These are phyloP conservation scores for Hemaris fuciformis DNA, from an alignment of 2,888 invertebrate genomes.

Conservation along the genomic window DNA sequence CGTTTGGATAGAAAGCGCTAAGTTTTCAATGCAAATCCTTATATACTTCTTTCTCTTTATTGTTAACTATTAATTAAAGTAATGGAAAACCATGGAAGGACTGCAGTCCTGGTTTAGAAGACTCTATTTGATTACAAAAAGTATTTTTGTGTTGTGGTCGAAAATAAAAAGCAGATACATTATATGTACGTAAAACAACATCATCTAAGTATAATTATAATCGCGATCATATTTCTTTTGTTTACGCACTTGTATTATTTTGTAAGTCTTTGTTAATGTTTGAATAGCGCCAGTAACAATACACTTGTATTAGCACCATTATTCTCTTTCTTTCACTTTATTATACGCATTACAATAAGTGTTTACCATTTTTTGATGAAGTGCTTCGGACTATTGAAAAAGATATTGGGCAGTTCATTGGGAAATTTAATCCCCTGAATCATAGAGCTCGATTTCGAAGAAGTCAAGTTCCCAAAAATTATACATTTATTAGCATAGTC, in stretches of 20 bases:
- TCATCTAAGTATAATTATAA: constrained; percentile 22
- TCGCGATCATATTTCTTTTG: constrained; percentile 24
- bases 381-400: not conserved
- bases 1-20: too few relatives aligned
- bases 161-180: too few relatives aligned
- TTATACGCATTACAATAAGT: constrained; percentile 15
- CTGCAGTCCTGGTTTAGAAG: too few relatives aligned
- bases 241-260: constrained; percentile 31
- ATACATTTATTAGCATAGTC: too few relatives aligned
- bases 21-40: too few relatives aligned
- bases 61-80: too few relatives aligned
- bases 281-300: constrained; percentile 34
- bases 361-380: constrained; percentile 17
- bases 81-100: too few relatives aligned
- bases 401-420: not conserved
- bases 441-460: not conserved
- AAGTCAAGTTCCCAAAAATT: too few relatives aligned
- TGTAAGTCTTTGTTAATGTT: constrained; percentile 26
- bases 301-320: constrained; percentile 26
- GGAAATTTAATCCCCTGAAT: not conserved
- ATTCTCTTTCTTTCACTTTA: constrained; percentile 26
- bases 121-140: too few relatives aligned
- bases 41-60: too few relatives aligned
- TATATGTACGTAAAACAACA: constrained; percentile 11
- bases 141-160: too few relatives aligned